Evolutionary conservation across 2,797 vertebrate genomes (phyloP), one percentile per base, ranked within the genome.

Genomic region (Eleutherodactylus coqui): DNA sequence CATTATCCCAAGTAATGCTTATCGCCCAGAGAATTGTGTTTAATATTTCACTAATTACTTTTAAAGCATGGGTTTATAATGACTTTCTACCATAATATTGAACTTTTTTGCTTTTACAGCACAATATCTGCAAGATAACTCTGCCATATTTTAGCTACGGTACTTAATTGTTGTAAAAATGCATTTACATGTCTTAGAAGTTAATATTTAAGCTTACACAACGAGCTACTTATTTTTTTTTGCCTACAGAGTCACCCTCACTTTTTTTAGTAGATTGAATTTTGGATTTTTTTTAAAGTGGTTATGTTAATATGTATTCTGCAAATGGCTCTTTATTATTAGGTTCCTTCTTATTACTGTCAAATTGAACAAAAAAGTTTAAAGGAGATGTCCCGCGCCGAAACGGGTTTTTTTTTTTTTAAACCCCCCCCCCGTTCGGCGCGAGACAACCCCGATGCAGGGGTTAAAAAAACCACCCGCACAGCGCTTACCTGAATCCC

Each of bases 1-100:
- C 64, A 83, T 87, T 87, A 84, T 83, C 64, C 49, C 73, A 73
- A 87, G 75, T 84, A 83, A 84, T 43, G 41, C 75, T 75, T 73
- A 79, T 83, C 69, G 75, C 67, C 64, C 19, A 53, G 75, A 87
- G 75, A 87, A 41, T 76, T 83, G 75, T 53, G 49, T 77, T 64
- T 79, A 73, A 79, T 83, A 75, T 60, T 58, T 83, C 72, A 83
- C 62, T 83, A 83, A 73, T 83, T 83, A 83, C 69, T 73, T 83
- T 83, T 55, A 83, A 83, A 83, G 51, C 51, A 58, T 73, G 49
- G 69, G 41, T 83, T 73, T 73, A 73, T 58, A 41, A 29, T 53
- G 11, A 73, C 49, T 58, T 41, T 43, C 38, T 27, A 43, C 64
- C 32, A 82, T 45, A 83, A 73, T 58, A 58, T 58, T 55, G 11